Conservation (phyloP, 2,888 invertebrate genomes). For the Salticus scenicus region DNA sequence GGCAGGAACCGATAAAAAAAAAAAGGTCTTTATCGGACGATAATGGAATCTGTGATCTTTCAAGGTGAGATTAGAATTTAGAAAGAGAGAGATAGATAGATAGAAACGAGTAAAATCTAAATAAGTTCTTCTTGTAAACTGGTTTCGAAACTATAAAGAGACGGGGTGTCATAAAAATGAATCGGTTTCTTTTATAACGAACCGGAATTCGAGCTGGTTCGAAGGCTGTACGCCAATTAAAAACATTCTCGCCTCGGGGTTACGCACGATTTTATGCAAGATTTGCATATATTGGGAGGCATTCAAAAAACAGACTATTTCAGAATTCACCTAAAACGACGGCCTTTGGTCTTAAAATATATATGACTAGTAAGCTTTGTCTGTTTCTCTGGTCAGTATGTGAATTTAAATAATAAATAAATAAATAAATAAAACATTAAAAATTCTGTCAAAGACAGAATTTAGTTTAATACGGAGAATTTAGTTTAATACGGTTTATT, state of each 20-base stretch:
- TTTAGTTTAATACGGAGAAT: no score
- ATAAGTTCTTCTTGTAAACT: not conserved
- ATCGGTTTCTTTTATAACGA: not conserved
- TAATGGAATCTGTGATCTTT: not conserved
- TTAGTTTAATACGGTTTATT: no score
- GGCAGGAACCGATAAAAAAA: not conserved
- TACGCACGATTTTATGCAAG: not conserved
- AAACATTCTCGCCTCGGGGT: not conserved
- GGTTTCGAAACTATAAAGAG: conserved; percentile 14
- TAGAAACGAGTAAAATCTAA: not conserved
- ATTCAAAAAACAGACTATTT: no score
- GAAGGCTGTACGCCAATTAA: conserved; percentile 2
- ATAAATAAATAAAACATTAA: no score
- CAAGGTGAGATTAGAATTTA: conserved; percentile 4
- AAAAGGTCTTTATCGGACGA: conserved; percentile 4
- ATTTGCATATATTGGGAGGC: no score
- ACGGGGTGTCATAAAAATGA: conserved; percentile 3
- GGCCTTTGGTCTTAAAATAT: no score
- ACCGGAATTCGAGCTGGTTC: not conserved
- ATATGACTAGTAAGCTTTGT: no score
- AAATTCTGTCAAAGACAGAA: no score
- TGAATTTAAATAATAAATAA: no score
- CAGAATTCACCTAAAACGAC: no score
- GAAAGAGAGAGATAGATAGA: not conserved
- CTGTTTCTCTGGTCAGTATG: no score